Base-by-base conservation (phyloP, 92 coral and sea anemone genomes). In the Pocillopora meandrina region DNA sequence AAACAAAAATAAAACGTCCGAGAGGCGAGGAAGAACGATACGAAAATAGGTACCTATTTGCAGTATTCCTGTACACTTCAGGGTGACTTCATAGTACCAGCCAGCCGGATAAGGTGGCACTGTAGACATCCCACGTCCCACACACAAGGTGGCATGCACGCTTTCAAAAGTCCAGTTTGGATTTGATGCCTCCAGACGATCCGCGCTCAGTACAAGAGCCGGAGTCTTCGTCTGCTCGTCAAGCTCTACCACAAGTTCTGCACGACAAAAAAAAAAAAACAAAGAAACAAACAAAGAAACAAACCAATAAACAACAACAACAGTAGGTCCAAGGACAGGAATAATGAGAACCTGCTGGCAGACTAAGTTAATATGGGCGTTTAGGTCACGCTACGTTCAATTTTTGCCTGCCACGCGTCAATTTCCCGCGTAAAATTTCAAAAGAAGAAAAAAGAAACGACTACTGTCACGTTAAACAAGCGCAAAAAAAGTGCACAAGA, bases 81-180 rank as follows among this genome's bases (percentile, higher is more conserved):
- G 90, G 52, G 93, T 93, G 65, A 97, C 99, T 82, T 97, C 99
- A 73, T 89, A 97, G 86, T 97, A 97, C 99, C 99, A 97, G 20
- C 99, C 99, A 60, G 89, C 80, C 7, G 99, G 99, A 62, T 87
- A 92, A 12, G 95, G 83, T 49, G 94, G 84, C 57, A 87, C 81
- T 26, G 63, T 23, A 57, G 88, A 90, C 91, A 86, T 86, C 33
- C 84, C 86, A 65, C 95, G 94, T 47, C 99, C 97, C 12, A 97
- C 95, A 72, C 93, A 90, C 57, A 74, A 61, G n/a, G 96, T 95
- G 18, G 99, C 95, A 69, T 92, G 96, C 34, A 97, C 93, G 72
- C 99, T 97, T 56, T 97, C 99, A 76, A 97, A 97, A 16, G 99
- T 92, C 99, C 99, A 97, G 94, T 92, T 92, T 21, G 89, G 89